Evolutionary conservation across 1,140 invertebrate species (phyloP).

Genomic region (Drosophila trapezifrons): DNA sequence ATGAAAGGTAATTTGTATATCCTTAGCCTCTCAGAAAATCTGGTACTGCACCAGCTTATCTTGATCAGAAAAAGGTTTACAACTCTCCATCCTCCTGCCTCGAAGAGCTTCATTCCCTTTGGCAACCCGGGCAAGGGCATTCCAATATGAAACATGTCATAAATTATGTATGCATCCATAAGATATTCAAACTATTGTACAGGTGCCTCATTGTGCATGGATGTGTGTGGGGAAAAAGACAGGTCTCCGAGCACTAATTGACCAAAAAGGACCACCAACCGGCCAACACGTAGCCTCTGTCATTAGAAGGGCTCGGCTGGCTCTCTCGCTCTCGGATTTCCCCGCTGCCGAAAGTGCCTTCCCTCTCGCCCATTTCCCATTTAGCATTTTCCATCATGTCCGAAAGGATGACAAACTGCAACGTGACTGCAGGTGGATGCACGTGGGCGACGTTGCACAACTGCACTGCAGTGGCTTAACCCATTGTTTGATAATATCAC

Average conservation of each 20-base stretch:
- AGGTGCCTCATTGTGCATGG: slow-evolving; percentile 52
- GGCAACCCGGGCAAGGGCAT: slow-evolving; percentile 8
- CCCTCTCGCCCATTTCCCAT: slow-evolving; percentile 14
- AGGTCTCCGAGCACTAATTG: slow-evolving; percentile 69
- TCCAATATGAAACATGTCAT: slow-evolving; percentile 59
- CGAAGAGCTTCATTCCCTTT: background rate
- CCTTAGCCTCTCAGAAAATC: background rate
- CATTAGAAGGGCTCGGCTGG: slow-evolving; percentile 61
- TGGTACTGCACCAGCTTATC: background rate
- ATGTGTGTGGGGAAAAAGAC: slow-evolving; percentile 7
- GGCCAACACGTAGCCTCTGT: slow-evolving; percentile 58
- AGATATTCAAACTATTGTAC: slow-evolving; percentile 53
- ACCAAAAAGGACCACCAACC: slow-evolving; percentile 74
- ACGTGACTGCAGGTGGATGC: slow-evolving; percentile 74
- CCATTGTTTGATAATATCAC: slow-evolving; percentile 80
- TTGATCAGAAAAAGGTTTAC: slow-evolving; percentile 19
- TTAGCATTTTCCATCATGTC: slow-evolving; percentile 34
- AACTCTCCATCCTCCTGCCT: slow-evolving; percentile 7
- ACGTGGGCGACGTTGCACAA: slow-evolving; percentile 62
- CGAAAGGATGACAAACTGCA: slow-evolving; percentile 78
- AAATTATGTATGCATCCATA: slow-evolving; percentile 68
- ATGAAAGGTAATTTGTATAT: no score
- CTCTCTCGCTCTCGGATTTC: slow-evolving; percentile 26
- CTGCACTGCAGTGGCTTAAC: slow-evolving; percentile 50
- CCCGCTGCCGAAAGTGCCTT: background rate